A percentile compares a stretch with the other conserved stretches of the same genome.
These are phyloP conservation scores for Scytalopus superciliaris DNA, from an alignment of 2,113 vertebrate genomes.

Conservation along the genomic window DNA sequence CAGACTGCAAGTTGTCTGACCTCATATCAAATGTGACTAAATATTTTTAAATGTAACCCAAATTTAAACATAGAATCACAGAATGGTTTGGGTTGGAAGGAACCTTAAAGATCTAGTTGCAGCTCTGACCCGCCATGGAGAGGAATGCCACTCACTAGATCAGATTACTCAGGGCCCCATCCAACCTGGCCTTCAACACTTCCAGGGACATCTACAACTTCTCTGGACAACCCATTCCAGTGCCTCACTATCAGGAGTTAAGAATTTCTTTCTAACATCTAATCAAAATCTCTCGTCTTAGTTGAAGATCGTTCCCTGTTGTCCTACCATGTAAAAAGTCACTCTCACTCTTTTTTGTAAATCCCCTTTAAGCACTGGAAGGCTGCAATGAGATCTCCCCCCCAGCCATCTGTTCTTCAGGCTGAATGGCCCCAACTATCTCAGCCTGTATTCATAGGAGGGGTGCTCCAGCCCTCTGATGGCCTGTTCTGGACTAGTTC, in stretches of 20 bases:
- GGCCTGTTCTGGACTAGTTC: background rate
- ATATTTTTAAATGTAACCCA: background rate
- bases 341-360: background rate
- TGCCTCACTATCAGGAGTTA: background rate
- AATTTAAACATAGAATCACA: background rate
- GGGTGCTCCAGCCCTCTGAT: background rate
- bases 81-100: background rate
- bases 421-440: background rate
- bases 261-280: background rate
- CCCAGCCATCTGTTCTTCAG: background rate
- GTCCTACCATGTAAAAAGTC: background rate
- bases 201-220: background rate
- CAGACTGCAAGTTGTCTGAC: background rate
- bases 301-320: background rate
- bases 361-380: background rate
- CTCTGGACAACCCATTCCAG: background rate
- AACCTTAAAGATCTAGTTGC: background rate
- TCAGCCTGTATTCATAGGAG: background rate
- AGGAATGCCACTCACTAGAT: background rate
- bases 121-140: background rate
- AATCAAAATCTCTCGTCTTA: background rate
- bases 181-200: background rate
- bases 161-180: background rate
- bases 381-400: fast-evolving
- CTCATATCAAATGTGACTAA: background rate